Conservation (phyloP, 2,797 vertebrate species). For the Gobionotothen gibberifrons region DNA sequence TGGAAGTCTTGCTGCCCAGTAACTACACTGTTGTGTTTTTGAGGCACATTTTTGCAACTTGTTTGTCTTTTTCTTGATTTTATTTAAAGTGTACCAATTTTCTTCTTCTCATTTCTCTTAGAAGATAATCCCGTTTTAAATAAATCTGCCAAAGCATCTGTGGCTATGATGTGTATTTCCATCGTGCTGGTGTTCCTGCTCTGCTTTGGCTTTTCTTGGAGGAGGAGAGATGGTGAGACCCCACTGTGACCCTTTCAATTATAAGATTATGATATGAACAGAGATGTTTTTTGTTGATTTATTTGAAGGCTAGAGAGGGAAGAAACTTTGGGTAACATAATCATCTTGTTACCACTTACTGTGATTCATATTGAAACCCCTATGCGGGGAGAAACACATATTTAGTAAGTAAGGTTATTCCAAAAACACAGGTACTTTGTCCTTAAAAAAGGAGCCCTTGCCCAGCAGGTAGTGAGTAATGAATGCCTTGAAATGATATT, state of each 20-base stretch:
- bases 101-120: conserved; percentile 39
- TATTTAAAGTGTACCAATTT: background rate
- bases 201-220: conserved; percentile 88
- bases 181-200: conserved; percentile 85
- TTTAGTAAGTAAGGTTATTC: too few species aligned
- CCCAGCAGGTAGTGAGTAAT: background rate
- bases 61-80: background rate
- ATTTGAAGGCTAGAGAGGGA: background rate
- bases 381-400: background rate
- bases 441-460: background rate
- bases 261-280: too few species aligned
- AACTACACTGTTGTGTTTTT: background rate
- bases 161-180: conserved; percentile 87
- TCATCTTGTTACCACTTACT: background rate
- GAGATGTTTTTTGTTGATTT: background rate
- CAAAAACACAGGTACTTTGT: background rate
- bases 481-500: background rate
- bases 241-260: background rate
- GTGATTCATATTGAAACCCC: background rate
- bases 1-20: background rate
- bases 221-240: conserved; percentile 82
- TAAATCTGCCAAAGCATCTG: conserved; percentile 85
- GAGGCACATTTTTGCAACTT: background rate
- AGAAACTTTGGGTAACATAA: background rate
- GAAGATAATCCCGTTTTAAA: conserved; percentile 75